phyloP scores from a whole-genome alignment of 2,888 invertebrate genomes.

The Dyspetes luteomarginatus region DNA sequence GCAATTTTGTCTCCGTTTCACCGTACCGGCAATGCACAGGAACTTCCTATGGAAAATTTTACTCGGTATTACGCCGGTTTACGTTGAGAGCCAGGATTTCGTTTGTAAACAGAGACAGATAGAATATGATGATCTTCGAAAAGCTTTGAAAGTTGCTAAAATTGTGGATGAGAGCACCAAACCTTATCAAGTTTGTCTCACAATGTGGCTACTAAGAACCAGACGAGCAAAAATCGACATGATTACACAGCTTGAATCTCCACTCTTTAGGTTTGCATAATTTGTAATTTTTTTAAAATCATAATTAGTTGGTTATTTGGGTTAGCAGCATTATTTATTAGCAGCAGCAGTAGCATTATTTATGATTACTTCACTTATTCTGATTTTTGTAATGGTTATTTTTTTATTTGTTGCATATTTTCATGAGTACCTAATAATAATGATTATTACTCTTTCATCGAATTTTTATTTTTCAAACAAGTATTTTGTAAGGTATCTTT shows the following conservation, averaged over 20 bases:
- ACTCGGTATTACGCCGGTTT: constrained; percentile 91
- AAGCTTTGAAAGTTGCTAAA: constrained; percentile 88
- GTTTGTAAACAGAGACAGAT: constrained; percentile 90
- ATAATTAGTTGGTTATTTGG: too few relatives aligned
- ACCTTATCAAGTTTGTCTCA: constrained; percentile 88
- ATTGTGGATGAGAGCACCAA: constrained; percentile 87
- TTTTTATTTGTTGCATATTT: not conserved
- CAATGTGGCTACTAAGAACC: constrained; percentile 93
- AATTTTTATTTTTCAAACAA: too few relatives aligned
- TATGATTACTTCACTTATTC: constrained; percentile 52
- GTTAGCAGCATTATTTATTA: too few relatives aligned
- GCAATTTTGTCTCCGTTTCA: constrained; percentile 93
- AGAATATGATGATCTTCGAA: constrained; percentile 90
- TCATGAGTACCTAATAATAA: not conserved
- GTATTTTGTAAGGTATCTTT: too few relatives aligned
- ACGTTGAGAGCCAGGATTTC: constrained; percentile 90
- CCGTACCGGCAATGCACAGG: constrained; percentile 92
- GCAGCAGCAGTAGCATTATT: too few relatives aligned
- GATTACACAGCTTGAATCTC: constrained; percentile 78
- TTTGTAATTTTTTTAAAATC: too few relatives aligned
- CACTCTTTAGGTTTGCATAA: constrained; percentile 75
- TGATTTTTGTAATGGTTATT: not conserved
- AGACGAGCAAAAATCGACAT: constrained; percentile 86
- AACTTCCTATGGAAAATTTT: constrained; percentile 94
- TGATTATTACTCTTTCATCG: too few relatives aligned